These are phyloP conservation scores for Sapayoa aenigma DNA, from an alignment of 2,113 vertebrate species.

Conservation along the genomic window DNA sequence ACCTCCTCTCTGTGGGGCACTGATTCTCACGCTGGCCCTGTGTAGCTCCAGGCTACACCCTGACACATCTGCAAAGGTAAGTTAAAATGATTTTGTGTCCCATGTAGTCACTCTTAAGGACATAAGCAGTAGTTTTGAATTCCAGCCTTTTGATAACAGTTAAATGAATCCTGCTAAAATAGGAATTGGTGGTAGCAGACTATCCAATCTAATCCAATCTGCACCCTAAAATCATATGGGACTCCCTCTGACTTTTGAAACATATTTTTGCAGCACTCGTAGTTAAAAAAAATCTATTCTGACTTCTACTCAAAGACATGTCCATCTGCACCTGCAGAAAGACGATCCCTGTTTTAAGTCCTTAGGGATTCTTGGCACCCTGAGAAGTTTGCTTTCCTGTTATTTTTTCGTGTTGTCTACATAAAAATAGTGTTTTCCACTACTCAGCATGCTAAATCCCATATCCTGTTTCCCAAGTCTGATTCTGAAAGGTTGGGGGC, in stretches of 20 bases:
- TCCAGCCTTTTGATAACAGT: not conserved
- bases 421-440: not conserved
- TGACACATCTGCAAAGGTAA: not conserved
- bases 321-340: not conserved
- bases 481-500: not conserved
- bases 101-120: rapidly evolving
- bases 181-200: not conserved
- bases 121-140: not conserved
- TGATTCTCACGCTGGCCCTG: not conserved
- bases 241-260: not conserved
- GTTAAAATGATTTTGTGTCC: not conserved
- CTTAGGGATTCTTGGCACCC: not conserved
- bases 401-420: not conserved
- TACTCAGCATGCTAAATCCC: not conserved
- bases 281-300: not conserved
- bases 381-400: not conserved
- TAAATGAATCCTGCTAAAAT: not conserved
- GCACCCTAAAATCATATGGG: not conserved
- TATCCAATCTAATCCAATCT: not conserved
- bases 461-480: slow-evolving; percentile 13
- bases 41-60: not conserved
- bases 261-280: not conserved
- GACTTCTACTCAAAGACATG: not conserved
- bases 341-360: not conserved
- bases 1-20: not conserved